phyloP scores from a whole-genome alignment of 2,797 vertebrate species.

The Oophaga sylvatica region DNA sequence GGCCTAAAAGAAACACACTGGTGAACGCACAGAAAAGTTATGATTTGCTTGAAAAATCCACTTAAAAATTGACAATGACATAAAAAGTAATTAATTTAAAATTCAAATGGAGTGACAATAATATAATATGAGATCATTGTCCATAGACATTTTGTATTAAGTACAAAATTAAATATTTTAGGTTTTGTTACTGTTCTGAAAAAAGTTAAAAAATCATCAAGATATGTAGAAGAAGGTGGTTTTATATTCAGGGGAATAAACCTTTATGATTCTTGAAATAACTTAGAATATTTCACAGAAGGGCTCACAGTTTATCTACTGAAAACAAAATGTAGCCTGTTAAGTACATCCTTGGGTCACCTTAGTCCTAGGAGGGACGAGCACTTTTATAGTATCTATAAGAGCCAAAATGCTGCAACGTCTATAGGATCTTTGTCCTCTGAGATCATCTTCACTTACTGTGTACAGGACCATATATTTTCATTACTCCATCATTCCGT shows the following conservation, averaged over 20 bases:
- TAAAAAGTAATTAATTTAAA: not conserved
- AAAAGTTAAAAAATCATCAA: not conserved
- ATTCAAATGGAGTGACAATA: too few relatives aligned
- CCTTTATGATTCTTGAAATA: conserved; percentile 42
- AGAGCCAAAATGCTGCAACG: not conserved
- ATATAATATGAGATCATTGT: not conserved
- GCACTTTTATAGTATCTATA: conserved; percentile 44
- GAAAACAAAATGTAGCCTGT: conserved; percentile 15
- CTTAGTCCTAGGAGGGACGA: conserved; percentile 36
- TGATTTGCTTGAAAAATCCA: not conserved
- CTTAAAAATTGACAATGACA: not conserved
- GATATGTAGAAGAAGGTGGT: not conserved
- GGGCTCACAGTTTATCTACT: conserved; percentile 24
- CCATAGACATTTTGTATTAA: not conserved
- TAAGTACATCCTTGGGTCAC: conserved; percentile 37
- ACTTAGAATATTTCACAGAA: conserved; percentile 25
- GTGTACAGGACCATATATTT: conserved; percentile 60
- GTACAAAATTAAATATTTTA: not conserved
- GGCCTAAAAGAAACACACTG: too few relatives aligned
- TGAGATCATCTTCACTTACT: conserved; percentile 55
- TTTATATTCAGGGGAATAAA: conserved; percentile 33
- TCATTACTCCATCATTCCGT: conserved; percentile 60
- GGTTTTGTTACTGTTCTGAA: conserved; percentile 2
- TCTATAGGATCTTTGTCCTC: conserved; percentile 60
- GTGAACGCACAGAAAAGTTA: too few relatives aligned